Evolutionary conservation across 2,113 vertebrate species (phyloP), one percentile per base, ranked within the genome.

Genomic region (Anarrhichthys ocellatus): DNA sequence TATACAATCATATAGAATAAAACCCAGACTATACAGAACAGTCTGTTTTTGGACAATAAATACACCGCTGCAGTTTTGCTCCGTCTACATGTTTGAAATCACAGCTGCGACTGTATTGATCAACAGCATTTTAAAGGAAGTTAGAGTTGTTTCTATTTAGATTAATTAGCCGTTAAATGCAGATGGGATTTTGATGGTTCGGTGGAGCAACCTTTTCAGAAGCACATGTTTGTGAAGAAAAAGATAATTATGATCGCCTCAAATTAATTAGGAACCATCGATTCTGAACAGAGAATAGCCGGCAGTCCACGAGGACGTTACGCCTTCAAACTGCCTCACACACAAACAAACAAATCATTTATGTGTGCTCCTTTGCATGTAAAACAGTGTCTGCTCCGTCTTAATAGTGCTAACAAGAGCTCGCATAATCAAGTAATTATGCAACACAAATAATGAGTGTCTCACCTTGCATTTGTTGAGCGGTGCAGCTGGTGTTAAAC

Each of bases 351-450:
- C 20, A 65, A 36, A 59, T 80, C 1, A 63, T 59, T 52, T 40
- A 56, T 24, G 15, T 65, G 70, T 38, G 1, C 64, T 27, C 38
- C 70, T 67, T 64, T 42, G 40, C 70, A 71, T 88, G 76, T 71
- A 62, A 83, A 84, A 68, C 76, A 42, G 32, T 58, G 58, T 58
- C 76, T 80, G 62, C 75, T 73, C 36, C 2, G 5, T 74, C 52
- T 4, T 82, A 82, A 81, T 84, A 44, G 80, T 69, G 65, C 70
- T 48, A 86, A 83, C 88, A 85, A 85, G 76, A 56, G 77, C 78
- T 84, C 86, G 67, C 80, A 90, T 89, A 89, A 90, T 81, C 64
- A 79, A 80, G 63, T 78, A 89, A 92, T 93, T 92, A 90, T 72
- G 38, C 46, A 78, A 29, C 68, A 29, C 73, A 88, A 84, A 88